Evolutionary conservation across 2,113 vertebrate genomes (phyloP), one percentile per base, ranked within the genome.

Genomic region (Eurypyga helias): DNA sequence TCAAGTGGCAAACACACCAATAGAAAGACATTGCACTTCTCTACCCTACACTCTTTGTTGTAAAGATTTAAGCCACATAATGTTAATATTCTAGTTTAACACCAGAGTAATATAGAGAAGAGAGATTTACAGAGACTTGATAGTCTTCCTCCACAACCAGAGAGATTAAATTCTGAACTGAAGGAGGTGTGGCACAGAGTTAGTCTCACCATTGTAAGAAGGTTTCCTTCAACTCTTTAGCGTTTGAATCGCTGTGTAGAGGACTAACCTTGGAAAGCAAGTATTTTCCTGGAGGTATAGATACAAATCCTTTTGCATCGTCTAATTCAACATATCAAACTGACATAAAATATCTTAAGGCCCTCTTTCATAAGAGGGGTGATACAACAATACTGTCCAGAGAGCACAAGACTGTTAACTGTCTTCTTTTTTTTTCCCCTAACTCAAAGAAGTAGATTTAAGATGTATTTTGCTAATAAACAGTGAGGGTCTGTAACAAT

Each of bases 101-200:
- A 17, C 13, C 71, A 45, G 10, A 75, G 51, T 28, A 76, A 58
- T 7, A 64, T 13, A 29, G 13, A 25, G 7, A 86, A 86, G 15
- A 72, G 54, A 83, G 55, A 61, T 8, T 4, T 24, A 81, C 13
- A 85, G 36, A 84, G 66, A 69, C n/a, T 71, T 55, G 58, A 70
- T 10, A 77, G 76, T 34, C 75, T 38, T 86, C 76, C 66, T 70
- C 90, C 76, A 92, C 79, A 84, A 83, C 79, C 57, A 66, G 24
- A 57, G 60, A 38, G 83, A 93, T 89, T 95, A 89, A 75, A 87
- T 72, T 80, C 77, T 85, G 87, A 87, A 85, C 52, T 71, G 45
- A 66, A 69, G 70, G 72, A 95, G 83, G 96, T 73, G 92, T 61
- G 41, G 86, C 72, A 58, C 64, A 72, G 73, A 96, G 91, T 95